A percentile compares a stretch with the other conserved stretches of the same genome.
These are phyloP conservation scores for Porphyrio hochstetteri DNA, from an alignment of 2,113 vertebrate genomes.

Conservation along the genomic window DNA sequence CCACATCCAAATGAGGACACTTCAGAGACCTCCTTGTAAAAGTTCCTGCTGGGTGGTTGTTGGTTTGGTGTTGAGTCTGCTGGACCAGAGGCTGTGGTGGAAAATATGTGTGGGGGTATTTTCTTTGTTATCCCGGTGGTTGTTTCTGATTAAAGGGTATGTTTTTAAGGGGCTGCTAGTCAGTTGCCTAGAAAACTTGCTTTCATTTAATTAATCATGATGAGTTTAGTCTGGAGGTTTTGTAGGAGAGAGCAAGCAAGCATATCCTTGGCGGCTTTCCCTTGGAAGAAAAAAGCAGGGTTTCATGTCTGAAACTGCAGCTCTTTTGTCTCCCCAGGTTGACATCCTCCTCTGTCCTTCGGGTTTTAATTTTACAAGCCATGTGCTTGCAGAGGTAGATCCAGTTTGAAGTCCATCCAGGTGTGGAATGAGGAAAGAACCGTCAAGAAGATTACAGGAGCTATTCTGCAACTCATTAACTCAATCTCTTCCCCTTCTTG, in stretches of 20 bases:
- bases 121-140: slow-evolving; percentile 42
- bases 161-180: slow-evolving; percentile 46
- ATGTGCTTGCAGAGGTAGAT: slow-evolving; percentile 28
- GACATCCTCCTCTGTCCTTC: slow-evolving; percentile 50
- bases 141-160: slow-evolving; percentile 47
- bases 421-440: slow-evolving; percentile 67
- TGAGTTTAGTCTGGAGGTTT: slow-evolving; percentile 66
- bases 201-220: slow-evolving; percentile 61
- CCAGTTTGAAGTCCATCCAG: slow-evolving; percentile 69
- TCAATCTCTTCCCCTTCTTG: slow-evolving; percentile 62
- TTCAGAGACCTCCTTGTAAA: neutral
- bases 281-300: neutral
- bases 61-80: slow-evolving; percentile 11
- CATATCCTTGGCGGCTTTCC: slow-evolving; percentile 35
- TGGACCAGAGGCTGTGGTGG: slow-evolving; percentile 14
- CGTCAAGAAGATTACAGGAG: slow-evolving; percentile 68
- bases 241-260: slow-evolving; percentile 37
- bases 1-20: neutral
- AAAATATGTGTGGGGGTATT: neutral
- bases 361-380: slow-evolving; percentile 62
- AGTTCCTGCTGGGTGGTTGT: neutral
- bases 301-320: slow-evolving; percentile 60
- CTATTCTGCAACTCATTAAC: slow-evolving; percentile 69
- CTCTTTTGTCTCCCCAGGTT: slow-evolving; percentile 60
- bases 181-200: slow-evolving; percentile 55